Evolutionary conservation across 2,797 vertebrate genomes (phyloP), one percentile per base, ranked within the genome.

Genomic region (Pangasius sanitwongsei): DNA sequence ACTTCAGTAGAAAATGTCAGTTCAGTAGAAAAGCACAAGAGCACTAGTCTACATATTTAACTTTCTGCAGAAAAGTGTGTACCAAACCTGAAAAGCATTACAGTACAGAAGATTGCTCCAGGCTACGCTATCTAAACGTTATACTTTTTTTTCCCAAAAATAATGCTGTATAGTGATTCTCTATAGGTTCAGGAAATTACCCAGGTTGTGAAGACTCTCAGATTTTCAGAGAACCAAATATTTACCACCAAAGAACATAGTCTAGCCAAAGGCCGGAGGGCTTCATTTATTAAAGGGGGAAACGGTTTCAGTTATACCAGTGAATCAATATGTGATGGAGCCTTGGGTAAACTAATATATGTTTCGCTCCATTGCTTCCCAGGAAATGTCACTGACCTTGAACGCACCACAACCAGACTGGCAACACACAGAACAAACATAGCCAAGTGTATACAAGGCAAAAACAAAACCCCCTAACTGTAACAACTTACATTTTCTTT

Each of bases 231-330:
- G 69, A 74, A 41, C 53, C 69, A 75, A 86, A 86, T 86, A 86
- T 86, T 86, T 59, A 86, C 85, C 85, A 74, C 34, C 85, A 59
- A 86, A 41, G 85, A 75, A 75, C 50, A 74, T 61, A 75, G 85
- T 74, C 84, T 86, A 59, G 53, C 53, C 53, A 61, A 86, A 59
- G 34, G 85, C 85, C 70, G 1, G 50, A 75, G 85, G 85, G 85
- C 85, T 75, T 53, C 55, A 61, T 86, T 86, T 86, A 86, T 74
- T 86, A 75, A 59, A 75, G 53, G 53, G 53, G 55, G 55, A 86
- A 86, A 86, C 25, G 15, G 70, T 75, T 86, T 86, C 85, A 86
- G 85, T 86, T 86, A 86, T 86, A 86, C 85, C 85, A 86, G 53
- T 44, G 67, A 86, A 75, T 86, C 85, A 86, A 86, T 86, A 86